Evolutionary conservation across 2,888 invertebrate genomes (phyloP).

Genomic region (Lamellibrachia satsuma): DNA sequence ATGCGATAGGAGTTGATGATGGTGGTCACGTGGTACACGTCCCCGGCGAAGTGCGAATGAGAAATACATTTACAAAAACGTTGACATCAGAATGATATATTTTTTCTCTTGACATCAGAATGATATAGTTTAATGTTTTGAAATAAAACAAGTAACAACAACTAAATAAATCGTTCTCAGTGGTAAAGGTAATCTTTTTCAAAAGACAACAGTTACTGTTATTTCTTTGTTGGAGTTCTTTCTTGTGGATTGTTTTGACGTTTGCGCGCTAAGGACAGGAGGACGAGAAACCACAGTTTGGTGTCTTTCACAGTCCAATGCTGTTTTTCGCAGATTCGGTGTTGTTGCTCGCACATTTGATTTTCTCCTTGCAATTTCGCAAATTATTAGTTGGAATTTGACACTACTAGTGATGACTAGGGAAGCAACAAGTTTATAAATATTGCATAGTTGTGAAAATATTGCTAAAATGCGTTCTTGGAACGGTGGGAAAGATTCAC

Average conservation of each 20-base stretch:
- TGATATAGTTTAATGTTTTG: background rate
- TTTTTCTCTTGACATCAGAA: background rate
- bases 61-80: background rate
- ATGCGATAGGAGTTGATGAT: no score
- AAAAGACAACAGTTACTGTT: background rate
- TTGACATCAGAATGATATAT: background rate
- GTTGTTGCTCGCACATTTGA: background rate
- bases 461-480: background rate
- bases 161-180: background rate
- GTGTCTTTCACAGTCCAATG: background rate
- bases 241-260: background rate
- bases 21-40: background rate
- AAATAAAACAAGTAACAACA: background rate
- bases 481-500: background rate
- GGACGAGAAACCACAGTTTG: background rate
- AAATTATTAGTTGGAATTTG: background rate
- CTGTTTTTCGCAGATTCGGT: background rate
- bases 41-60: background rate
- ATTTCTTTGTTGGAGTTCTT: background rate
- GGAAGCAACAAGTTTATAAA: background rate
- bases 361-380: background rate
- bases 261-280: background rate
- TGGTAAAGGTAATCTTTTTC: background rate
- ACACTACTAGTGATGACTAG: background rate
- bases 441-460: background rate